Conservation (phyloP, 2,113 vertebrate species). For the Chrysochloris asiatica region DNA sequence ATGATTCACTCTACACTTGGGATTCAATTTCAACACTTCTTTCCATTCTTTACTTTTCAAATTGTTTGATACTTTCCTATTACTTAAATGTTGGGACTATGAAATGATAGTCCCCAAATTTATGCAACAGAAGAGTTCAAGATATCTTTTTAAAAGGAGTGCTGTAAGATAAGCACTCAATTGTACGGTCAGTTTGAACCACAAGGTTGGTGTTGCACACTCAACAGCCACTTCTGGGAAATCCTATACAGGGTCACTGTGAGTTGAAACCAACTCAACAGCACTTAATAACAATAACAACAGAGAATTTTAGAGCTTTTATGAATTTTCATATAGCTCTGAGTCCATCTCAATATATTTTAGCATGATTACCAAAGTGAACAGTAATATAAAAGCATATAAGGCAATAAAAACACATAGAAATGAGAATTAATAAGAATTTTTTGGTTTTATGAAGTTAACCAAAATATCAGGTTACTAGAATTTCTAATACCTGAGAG, state of each 20-base stretch:
- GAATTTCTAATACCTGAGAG: slow-evolving; percentile 89
- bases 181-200: no score
- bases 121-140: not conserved
- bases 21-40: not conserved
- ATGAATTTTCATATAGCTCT: not conserved
- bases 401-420: not conserved
- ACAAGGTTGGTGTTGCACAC: no score
- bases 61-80: not conserved
- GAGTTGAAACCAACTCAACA: no score
- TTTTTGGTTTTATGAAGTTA: not conserved
- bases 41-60: slow-evolving; percentile 21
- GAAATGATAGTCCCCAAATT: not conserved
- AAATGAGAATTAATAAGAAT: slow-evolving; percentile 16
- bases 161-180: no score
- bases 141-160: not conserved
- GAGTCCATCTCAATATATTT: not conserved
- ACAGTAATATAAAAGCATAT: slow-evolving; percentile 13
- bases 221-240: no score
- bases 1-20: not conserved
- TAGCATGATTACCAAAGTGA: not conserved
- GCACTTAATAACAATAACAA: no score
- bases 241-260: no score
- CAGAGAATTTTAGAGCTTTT: not conserved
- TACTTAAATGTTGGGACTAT: not conserved
- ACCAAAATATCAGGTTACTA: not conserved